Evolutionary conservation across 2,888 invertebrate genomes (phyloP).

Genomic region (Tetramorium bicarinatum): DNA sequence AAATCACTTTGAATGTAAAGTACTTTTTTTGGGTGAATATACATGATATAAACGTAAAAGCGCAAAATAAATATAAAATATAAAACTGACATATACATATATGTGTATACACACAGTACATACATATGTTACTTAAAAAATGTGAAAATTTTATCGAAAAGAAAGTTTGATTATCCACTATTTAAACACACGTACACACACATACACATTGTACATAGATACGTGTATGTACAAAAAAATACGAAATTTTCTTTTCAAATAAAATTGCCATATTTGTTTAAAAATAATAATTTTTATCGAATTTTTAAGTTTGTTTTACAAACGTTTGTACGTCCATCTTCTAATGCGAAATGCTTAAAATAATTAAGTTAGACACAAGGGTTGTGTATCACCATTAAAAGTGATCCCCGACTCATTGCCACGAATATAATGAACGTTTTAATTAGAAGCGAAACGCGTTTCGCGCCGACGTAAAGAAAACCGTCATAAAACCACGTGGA

Average conservation of each 20-base stretch:
- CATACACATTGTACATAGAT: too few relatives aligned
- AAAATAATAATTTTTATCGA: neutral
- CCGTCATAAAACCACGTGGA: neutral
- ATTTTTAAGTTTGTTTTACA: neutral
- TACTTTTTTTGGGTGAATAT: too few relatives aligned
- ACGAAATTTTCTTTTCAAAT: neutral
- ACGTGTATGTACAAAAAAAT: too few relatives aligned
- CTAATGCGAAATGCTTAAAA: neutral
- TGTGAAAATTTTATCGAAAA: neutral
- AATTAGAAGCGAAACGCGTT: conserved; percentile 14
- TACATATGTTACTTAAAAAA: neutral
- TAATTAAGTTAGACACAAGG: conserved; percentile 7
- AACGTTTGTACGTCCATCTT: neutral
- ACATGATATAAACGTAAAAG: neutral
- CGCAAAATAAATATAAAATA: neutral
- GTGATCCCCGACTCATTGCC: neutral
- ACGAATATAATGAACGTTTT: conserved; percentile 19
- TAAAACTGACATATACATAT: neutral
- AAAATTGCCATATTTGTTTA: neutral
- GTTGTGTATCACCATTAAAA: conserved; percentile 18
- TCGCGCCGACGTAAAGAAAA: neutral
- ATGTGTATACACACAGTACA: neutral
- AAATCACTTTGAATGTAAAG: too few relatives aligned
- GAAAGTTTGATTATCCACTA: neutral
- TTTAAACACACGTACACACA: neutral